phyloP scores from a whole-genome alignment of 2,797 vertebrate genomes.

The Thamnophis elegans region DNA sequence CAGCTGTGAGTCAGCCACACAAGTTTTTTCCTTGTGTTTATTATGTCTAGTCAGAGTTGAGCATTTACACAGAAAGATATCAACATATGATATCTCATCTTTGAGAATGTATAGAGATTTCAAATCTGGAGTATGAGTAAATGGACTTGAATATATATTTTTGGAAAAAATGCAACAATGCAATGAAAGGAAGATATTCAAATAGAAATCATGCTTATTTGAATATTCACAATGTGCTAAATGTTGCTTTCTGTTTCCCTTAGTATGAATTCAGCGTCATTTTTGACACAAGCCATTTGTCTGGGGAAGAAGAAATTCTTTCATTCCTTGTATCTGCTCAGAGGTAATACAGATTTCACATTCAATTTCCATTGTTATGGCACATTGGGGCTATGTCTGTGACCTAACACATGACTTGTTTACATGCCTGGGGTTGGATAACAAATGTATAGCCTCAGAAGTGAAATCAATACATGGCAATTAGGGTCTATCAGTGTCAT shows the following conservation, averaged over 20 bases:
- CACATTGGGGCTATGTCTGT: background rate
- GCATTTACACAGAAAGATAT: background rate
- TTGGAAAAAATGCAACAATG: background rate
- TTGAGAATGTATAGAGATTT: background rate
- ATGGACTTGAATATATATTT: background rate
- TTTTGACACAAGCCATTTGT: slow-evolving; percentile 93
- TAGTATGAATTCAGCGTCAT: slow-evolving; percentile 95
- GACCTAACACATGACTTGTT: background rate
- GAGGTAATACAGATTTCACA: slow-evolving; percentile 75
- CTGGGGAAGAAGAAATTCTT: slow-evolving; percentile 86
- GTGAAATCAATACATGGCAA: background rate
- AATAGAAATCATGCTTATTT: background rate
- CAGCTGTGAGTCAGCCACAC: background rate
- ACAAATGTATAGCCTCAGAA: background rate
- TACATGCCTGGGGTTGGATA: background rate
- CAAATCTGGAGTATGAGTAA: background rate
- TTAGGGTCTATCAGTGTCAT: background rate
- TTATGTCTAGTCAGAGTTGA: background rate
- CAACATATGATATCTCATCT: background rate
- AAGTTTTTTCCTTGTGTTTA: background rate
- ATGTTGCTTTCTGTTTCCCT: slow-evolving; percentile 25
- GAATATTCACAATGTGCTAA: slow-evolving; percentile 9
- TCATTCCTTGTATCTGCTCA: slow-evolving; percentile 87
- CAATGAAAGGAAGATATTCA: background rate
- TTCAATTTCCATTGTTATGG: background rate